Base-by-base conservation (phyloP, 2,113 vertebrate genomes). In the Notarius lentiginosus region DNA sequence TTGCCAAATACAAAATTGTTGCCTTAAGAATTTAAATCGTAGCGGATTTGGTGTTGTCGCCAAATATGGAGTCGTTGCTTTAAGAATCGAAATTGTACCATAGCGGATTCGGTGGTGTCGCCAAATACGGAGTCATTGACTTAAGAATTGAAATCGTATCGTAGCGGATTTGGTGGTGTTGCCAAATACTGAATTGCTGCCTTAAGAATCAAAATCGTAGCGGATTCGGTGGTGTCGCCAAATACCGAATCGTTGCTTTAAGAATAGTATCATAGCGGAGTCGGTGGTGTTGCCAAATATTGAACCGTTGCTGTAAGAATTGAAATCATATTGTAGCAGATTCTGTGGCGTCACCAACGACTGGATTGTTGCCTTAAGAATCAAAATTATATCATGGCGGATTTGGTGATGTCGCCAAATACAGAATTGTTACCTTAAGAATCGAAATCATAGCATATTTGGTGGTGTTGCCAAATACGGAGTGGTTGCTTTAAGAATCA, bases 71-170 rank as follows among this genome's bases (percentile, higher is more conserved):
- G n/a, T n/a, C 0, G 10, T 65, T n/a, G 22, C 22, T 2, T 11
- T 65, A 10, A 2, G 24, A n/a, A 65, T 9, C 9, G 3, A 11
- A 63, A 68, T 68, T 0, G n/a, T 68, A 70, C 34, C 5, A 0
- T 70, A 30, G 5, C 1, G 34, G 1, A 5, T 30, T 15, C 4
- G 6, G 65, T 68, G n/a, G n/a, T 30, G 0, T 68, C 2, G 8
- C 10, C 7, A 11, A 65, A n/a, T n/a, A 65, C 2, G 0, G 12
- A 66, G 0, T 65, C 0, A 0, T 65, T n/a, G 2, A 0, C 1
- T 7, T 7, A 61, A 61, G 5, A 7, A 22, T 61, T 0, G 4
- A 60, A 20, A 60, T 60, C 20, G 20, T 66, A 12, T 27, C n/a
- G 5, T n/a, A 34, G 34, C 34, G 2, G 41, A 41, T 41, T 41